Percentiles rank a stretch among this genome's conserved stretches.
phyloP scores from a whole-genome alignment of 2,888 invertebrate genomes.

The Drosophila atroscutellata region DNA sequence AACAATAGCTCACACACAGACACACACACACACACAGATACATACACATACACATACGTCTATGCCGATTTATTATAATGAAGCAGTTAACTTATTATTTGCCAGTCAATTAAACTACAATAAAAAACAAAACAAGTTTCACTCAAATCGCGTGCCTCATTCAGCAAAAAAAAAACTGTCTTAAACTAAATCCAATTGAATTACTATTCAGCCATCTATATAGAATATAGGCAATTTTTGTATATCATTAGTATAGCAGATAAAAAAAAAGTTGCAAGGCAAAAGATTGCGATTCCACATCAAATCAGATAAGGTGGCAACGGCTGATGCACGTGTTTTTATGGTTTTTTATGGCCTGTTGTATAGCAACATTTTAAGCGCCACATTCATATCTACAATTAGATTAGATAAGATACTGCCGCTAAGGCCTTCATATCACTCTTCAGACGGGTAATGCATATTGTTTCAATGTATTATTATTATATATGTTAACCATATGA shows the following conservation, averaged over 20 bases:
- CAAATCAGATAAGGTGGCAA: conserved; percentile 5
- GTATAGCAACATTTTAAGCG: conserved; percentile 6
- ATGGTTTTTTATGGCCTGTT: conserved; percentile 32
- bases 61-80: conserved; percentile 67
- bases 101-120: conserved; percentile 32
- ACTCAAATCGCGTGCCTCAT: conserved; percentile 49
- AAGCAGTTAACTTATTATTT: conserved; percentile 73
- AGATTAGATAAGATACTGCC: conserved; percentile 12
- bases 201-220: conserved; percentile 3
- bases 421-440: not conserved
- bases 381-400: not conserved
- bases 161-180: conserved; percentile 13
- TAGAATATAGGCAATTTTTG: not conserved
- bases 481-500: not conserved
- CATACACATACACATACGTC: not conserved
- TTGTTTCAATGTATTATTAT: not conserved
- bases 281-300: not conserved
- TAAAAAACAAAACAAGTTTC: conserved; percentile 26
- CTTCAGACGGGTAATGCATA: not conserved
- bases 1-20: conserved; percentile 19
- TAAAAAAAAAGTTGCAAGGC: not conserved
- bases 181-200: conserved; percentile 5
- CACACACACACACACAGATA: not conserved
- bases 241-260: not conserved
- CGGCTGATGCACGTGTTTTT: conserved; percentile 35